Percentiles rank a stretch among this genome's conserved stretches.
These are phyloP conservation scores for Carterocephalus palaemon DNA, from an alignment of 2,888 invertebrate species.

Conservation along the genomic window DNA sequence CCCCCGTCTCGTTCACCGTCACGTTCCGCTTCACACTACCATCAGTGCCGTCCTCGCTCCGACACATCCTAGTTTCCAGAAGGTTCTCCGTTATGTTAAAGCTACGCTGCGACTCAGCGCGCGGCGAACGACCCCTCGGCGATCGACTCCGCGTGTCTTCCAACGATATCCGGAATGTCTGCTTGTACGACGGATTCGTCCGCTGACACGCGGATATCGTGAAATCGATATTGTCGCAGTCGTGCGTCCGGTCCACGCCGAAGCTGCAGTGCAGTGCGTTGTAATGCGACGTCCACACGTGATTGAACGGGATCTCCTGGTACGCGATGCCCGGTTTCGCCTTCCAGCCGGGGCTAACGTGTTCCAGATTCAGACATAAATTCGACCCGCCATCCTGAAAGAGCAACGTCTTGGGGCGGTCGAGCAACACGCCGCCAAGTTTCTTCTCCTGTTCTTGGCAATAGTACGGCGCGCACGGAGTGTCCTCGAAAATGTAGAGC, in stretches of 20 bases:
- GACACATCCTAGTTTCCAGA: conserved; percentile 67
- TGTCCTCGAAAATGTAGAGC: conserved; percentile 96
- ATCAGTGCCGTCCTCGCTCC: conserved; percentile 71
- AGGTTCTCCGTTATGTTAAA: conserved; percentile 74
- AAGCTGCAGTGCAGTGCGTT: conserved; percentile 95
- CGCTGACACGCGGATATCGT: conserved; percentile 69
- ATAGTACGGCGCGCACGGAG: conserved; percentile 95
- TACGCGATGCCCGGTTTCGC: conserved; percentile 92
- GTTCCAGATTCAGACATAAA: conserved; percentile 92
- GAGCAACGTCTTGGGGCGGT: conserved; percentile 91
- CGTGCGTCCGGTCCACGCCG: conserved; percentile 85
- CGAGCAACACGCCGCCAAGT: conserved; percentile 91
- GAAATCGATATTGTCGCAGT: conserved; percentile 71
- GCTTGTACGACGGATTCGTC: conserved; percentile 72
- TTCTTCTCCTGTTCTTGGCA: conserved; percentile 86
- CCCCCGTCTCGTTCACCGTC: conserved; percentile 80
- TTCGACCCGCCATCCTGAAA: conserved; percentile 95
- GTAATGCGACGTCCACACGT: conserved; percentile 93
- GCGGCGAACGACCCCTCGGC: conserved; percentile 69
- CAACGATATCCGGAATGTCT: conserved; percentile 70
- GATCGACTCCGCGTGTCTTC: conserved; percentile 69
- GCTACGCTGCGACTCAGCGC: conserved; percentile 68
- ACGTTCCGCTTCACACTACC: conserved; percentile 70
- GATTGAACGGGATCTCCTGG: conserved; percentile 92
- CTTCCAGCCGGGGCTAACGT: conserved; percentile 92